phyloP scores from a whole-genome alignment of 1,140 invertebrate genomes.

The Diuraphis noxia region DNA sequence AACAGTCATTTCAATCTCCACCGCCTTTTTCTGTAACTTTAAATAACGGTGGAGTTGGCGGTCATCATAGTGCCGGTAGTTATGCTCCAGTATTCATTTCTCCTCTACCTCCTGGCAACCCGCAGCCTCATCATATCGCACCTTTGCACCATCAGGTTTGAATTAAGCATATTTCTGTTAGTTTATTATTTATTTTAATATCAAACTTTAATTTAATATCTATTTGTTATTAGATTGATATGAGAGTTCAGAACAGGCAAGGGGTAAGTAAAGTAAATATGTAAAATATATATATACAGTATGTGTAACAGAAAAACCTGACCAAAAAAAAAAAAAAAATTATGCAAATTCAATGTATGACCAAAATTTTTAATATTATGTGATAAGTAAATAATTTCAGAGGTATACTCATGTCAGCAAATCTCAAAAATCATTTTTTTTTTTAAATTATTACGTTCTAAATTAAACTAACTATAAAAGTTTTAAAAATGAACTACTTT shows the following conservation, averaged over 20 bases:
- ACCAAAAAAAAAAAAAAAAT: too few species aligned
- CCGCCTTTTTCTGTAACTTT: slow-evolving; percentile 46
- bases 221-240: slow-evolving; percentile 36
- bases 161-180: background rate
- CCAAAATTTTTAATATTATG: too few species aligned
- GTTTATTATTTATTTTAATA: background rate
- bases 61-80: slow-evolving; percentile 41
- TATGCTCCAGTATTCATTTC: slow-evolving; percentile 52
- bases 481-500: too few species aligned
- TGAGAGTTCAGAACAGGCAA: slow-evolving; percentile 39
- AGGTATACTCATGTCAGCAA: too few species aligned
- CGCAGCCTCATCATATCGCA: slow-evolving; percentile 44
- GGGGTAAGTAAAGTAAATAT: slow-evolving; percentile 24
- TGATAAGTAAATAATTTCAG: too few species aligned
- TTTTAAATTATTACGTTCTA: too few species aligned
- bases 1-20: slow-evolving; percentile 44
- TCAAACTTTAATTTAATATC: background rate
- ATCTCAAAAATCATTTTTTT: too few species aligned
- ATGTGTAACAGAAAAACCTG: too few species aligned
- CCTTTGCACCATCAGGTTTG: slow-evolving; percentile 48
- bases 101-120: slow-evolving; percentile 39
- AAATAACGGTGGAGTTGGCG: slow-evolving; percentile 37
- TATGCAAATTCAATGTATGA: too few species aligned
- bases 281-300: too few species aligned
- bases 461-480: too few species aligned